A percentile compares a stretch with the other conserved stretches of the same genome.
These are phyloP conservation scores for Synaphobranchus kaupii DNA, from an alignment of 2,797 vertebrate genomes.

Conservation along the genomic window DNA sequence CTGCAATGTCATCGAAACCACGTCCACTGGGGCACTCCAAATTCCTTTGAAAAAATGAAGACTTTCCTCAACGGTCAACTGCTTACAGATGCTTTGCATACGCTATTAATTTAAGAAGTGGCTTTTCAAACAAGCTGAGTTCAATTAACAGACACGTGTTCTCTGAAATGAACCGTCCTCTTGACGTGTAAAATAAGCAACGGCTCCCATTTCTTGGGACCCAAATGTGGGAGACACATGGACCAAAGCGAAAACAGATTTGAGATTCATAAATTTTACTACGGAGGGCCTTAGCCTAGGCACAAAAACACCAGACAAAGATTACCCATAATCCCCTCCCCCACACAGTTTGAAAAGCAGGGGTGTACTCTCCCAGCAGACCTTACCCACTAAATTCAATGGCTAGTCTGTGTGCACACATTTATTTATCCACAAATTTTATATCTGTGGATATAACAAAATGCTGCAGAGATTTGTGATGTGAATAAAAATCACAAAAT, in stretches of 20 bases:
- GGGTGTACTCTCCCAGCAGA: not conserved
- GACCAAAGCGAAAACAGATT: not conserved
- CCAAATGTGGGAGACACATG: not conserved
- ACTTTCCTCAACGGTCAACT: not conserved
- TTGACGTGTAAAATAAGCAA: not conserved
- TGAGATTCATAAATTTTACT: not conserved
- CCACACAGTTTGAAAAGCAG: not conserved
- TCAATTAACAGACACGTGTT: not conserved
- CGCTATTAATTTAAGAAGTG: not conserved
- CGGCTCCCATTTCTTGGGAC: not conserved
- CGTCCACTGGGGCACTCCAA: not conserved
- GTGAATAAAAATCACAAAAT: too few relatives aligned
- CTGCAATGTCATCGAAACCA: not conserved
- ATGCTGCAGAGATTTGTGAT: too few relatives aligned
- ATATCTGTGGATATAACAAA: too few relatives aligned
- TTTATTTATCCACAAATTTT: too few relatives aligned
- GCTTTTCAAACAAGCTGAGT: not conserved
- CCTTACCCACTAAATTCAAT: not conserved
- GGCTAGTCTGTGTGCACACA: constrained; percentile 10
- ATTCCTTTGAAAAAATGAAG: not conserved
- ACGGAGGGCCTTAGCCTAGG: not conserved
- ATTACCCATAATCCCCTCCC: not conserved
- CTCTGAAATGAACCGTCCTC: not conserved
- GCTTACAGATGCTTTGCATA: not conserved
- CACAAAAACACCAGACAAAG: not conserved